Evolutionary conservation across 2,888 invertebrate genomes (phyloP), one percentile per base, ranked within the genome.

Genomic region (Dromius quadrimaculatus): DNA sequence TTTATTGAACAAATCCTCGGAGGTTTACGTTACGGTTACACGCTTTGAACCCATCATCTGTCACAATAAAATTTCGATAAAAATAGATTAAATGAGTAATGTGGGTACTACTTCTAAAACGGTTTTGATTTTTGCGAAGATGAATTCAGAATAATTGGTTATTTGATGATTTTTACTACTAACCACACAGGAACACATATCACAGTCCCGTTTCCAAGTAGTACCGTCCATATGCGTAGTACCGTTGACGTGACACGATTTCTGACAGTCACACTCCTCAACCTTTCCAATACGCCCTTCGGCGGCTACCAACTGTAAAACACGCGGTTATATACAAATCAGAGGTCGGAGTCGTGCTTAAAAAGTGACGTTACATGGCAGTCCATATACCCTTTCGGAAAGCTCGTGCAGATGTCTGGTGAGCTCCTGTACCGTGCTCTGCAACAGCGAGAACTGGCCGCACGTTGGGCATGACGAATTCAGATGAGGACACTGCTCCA

Each of bases 231-330:
- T 89, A 80, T 91, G 90, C 72, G 91, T 87, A 68, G 92, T 90
- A 74, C 91, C 92, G 83, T 94, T 93, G 76, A 90, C 88, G 79
- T 87, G 88, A 85, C 95, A 95, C 74, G 93, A 92, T 84, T 92
- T 93, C 84, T 91, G 91, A 84, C 95, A 95, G 85, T 95, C 94
- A 83, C 95, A 95, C 83, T 92, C 90, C 84, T 95, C 94, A 79
- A 94, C 86, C 79, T 88, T 88, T 79, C 88, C 86, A 81, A 94
- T 87, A 77, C 92, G 88, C 78, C 89, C 88, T 83, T 95, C 94
- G 75, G 93, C 89, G 80, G 89, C 89, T 81, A 89, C 89, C 85
- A 95, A 87, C 94, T 95, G 86, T 75, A 84, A 83, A 79, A 77
- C 73, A 77, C 75, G 76, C 59, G 64, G 64, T 71, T 65, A 59